Conservation (phyloP, 2,888 invertebrate species). For the Tyria jacobaeae region DNA sequence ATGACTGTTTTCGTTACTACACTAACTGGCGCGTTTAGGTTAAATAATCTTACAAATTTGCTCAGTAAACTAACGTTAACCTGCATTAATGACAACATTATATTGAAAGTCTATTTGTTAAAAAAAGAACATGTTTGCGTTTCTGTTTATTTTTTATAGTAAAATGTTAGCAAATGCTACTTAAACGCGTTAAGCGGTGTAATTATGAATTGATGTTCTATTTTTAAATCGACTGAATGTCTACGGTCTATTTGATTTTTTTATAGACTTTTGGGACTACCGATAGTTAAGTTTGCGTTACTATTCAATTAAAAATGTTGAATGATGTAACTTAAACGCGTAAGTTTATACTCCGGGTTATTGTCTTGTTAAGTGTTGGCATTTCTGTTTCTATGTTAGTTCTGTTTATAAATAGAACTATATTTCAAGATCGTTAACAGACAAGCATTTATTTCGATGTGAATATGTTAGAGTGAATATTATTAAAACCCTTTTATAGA, state of each 20-base stretch:
- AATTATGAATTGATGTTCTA: background rate
- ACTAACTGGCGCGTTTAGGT: slow-evolving; percentile 47
- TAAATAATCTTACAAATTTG: slow-evolving; percentile 24
- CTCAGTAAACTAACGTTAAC: slow-evolving; percentile 33
- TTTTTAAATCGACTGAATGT: background rate
- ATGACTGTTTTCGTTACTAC: slow-evolving; percentile 43
- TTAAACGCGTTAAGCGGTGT: slow-evolving; percentile 2
- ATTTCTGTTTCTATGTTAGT: slow-evolving; percentile 25
- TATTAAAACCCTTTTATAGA: slow-evolving; percentile 19
- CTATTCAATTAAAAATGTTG: slow-evolving; percentile 8
- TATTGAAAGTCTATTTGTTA: slow-evolving; percentile 19
- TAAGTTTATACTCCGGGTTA: slow-evolving; percentile 39
- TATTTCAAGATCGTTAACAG: slow-evolving; percentile 40
- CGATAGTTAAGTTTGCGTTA: slow-evolving; percentile 26
- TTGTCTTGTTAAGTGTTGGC: slow-evolving; percentile 25
- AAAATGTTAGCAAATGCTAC: background rate
- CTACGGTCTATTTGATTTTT: background rate
- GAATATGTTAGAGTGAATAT: slow-evolving; percentile 24
- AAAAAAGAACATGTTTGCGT: background rate
- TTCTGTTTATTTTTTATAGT: slow-evolving; percentile 22
- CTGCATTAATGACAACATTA: background rate
- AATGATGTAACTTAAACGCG: slow-evolving; percentile 38
- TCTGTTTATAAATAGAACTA: slow-evolving; percentile 38
- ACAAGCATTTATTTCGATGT: slow-evolving; percentile 26
- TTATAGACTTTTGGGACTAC: background rate